A percentile compares a stretch with the other conserved stretches of the same genome.
Conservation (phyloP, 2,797 vertebrate species). For the Oryzias sinensis region DNA sequence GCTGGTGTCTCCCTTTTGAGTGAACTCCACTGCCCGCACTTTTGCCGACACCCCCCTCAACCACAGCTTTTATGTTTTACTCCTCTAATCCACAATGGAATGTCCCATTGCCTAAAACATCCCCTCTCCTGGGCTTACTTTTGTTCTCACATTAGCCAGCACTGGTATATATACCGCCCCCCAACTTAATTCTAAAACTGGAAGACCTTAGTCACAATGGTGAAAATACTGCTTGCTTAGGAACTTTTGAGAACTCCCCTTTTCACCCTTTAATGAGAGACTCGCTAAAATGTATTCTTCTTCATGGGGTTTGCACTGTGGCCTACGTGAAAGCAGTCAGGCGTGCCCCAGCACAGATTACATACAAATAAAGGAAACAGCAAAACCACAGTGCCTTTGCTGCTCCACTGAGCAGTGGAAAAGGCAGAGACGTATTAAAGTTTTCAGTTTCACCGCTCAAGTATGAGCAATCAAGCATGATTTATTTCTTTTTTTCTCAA, state of each 20-base stretch:
- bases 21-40: constrained; percentile 42
- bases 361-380: constrained; percentile 67
- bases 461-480: not conserved
- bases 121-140: constrained; percentile 45
- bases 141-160: constrained; percentile 16
- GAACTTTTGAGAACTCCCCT: constrained; percentile 47
- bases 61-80: constrained; percentile 62
- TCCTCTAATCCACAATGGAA: constrained; percentile 76
- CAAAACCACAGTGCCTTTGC: constrained; percentile 60
- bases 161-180: constrained; percentile 2
- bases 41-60: constrained; percentile 49
- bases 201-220: no score
- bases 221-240: constrained; percentile 23
- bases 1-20: constrained; percentile 44
- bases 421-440: constrained; percentile 25
- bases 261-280: constrained; percentile 39
- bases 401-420: constrained; percentile 35
- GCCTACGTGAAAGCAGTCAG: constrained; percentile 63
- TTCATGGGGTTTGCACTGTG: constrained; percentile 54
- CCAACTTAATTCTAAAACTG: constrained; percentile 3
- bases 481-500: not conserved
- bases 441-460: constrained; percentile 8
- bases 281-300: constrained; percentile 49
- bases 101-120: constrained; percentile 61
- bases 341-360: constrained; percentile 63